Percentiles rank a stretch among this genome's conserved stretches.
Evolutionary conservation across 2,797 vertebrate genomes (phyloP).

Genomic region (Urocyon cinereoargenteus): DNA sequence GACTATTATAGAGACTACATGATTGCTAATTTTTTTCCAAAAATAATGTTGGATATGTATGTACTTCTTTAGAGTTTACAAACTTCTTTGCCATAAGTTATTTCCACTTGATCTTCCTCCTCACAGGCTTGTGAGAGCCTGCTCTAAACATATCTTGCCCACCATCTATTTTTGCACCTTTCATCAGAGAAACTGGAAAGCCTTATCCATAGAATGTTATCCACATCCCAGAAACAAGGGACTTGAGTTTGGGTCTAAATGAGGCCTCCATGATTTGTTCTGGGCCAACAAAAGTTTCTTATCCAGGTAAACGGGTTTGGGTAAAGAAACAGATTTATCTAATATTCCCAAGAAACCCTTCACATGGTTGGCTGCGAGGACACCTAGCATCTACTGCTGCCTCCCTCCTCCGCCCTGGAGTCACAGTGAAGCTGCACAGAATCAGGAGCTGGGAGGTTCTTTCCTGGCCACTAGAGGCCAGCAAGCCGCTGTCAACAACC

Average conservation of each 20-base stretch:
- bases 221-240: not conserved
- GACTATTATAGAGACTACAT: not conserved
- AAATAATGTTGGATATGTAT: not conserved
- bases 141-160: not conserved
- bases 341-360: not conserved
- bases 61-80: not conserved
- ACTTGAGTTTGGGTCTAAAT: not conserved
- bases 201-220: conserved; percentile 16
- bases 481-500: not conserved
- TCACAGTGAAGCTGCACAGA: not conserved
- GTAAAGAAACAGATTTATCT: not conserved
- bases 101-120: conserved; percentile 26
- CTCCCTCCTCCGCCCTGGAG: not conserved
- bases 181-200: not conserved
- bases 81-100: not conserved
- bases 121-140: not conserved
- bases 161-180: not conserved
- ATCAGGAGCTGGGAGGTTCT: not conserved
- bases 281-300: not conserved
- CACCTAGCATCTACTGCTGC: not conserved
- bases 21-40: not conserved
- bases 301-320: not conserved
- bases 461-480: conserved; percentile 27
- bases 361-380: not conserved
- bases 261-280: not conserved